These are phyloP conservation scores for Lordiphosa fenestrarum DNA, from an alignment of 2,888 invertebrate species.

Conservation along the genomic window DNA sequence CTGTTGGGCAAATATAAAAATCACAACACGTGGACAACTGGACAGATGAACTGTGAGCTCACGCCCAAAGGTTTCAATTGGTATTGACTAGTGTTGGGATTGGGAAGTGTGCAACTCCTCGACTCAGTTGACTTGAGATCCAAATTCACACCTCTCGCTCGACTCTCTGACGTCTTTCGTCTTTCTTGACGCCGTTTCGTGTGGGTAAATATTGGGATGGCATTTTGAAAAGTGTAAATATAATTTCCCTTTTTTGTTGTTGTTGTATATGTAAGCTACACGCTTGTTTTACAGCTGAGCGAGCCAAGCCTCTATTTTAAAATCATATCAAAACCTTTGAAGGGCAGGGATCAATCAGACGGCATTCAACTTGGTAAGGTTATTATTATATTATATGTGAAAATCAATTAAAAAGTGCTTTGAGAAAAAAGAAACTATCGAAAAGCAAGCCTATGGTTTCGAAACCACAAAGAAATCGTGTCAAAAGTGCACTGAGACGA, in stretches of 20 bases:
- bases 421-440: too few species aligned
- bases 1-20: conserved; percentile 10
- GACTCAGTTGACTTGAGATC: too few species aligned
- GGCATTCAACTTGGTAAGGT: too few species aligned
- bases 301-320: conserved; percentile 39
- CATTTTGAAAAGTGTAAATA: conserved; percentile 31
- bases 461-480: too few species aligned
- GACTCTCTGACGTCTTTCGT: conserved; percentile 11
- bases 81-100: too few species aligned
- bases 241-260: conserved; percentile 2
- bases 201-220: conserved; percentile 51
- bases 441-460: too few species aligned
- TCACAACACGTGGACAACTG: conserved; percentile 6
- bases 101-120: too few species aligned
- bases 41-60: not conserved
- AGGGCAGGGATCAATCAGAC: not conserved
- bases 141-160: conserved; percentile 52
- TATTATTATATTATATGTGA: too few species aligned
- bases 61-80: not conserved
- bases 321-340: conserved; percentile 13
- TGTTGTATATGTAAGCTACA: too few species aligned
- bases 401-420: too few species aligned
- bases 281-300: not conserved
- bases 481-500: too few species aligned
- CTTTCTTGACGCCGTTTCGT: conserved; percentile 11